These are phyloP conservation scores for Campoletis sonorensis DNA, from an alignment of 1,140 invertebrate genomes.

Conservation along the genomic window DNA sequence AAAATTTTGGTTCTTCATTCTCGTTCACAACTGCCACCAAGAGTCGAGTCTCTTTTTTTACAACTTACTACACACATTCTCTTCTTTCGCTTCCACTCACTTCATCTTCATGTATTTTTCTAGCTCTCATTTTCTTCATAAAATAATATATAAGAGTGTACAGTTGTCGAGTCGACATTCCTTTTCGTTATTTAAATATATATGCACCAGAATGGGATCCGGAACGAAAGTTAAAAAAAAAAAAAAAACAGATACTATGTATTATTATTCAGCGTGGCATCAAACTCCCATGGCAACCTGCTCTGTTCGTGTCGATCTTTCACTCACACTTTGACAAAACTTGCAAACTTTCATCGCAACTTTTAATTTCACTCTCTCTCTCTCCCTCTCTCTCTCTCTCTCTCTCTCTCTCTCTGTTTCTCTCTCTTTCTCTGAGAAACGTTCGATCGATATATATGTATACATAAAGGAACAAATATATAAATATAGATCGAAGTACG, in stretches of 20 bases:
- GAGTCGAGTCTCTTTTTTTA: background rate
- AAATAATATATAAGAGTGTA: background rate
- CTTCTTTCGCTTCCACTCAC: background rate
- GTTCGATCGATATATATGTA: background rate
- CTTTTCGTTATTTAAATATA: background rate
- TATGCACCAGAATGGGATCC: too few species aligned
- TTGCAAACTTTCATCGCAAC: constrained; percentile 55
- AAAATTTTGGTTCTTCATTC: constrained; percentile 39
- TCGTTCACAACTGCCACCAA: constrained; percentile 6
- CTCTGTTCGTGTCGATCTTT: constrained; percentile 32
- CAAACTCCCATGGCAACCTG: background rate
- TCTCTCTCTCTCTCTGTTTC: constrained; percentile 61
- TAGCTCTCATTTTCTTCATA: background rate
- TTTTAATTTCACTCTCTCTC: constrained; percentile 66
- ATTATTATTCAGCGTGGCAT: background rate
- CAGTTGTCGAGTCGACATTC: background rate
- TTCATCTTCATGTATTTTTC: background rate
- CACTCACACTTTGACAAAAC: background rate
- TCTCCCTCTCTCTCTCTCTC: constrained; percentile 62
- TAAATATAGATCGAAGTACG: background rate
- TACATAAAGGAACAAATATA: background rate
- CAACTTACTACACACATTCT: background rate
- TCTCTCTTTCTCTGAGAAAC: constrained; percentile 52
- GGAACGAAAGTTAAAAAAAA: background rate
- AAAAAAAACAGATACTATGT: too few species aligned